Conservation (phyloP, 2,113 vertebrate species). For the Acanthochromis polyacanthus region DNA sequence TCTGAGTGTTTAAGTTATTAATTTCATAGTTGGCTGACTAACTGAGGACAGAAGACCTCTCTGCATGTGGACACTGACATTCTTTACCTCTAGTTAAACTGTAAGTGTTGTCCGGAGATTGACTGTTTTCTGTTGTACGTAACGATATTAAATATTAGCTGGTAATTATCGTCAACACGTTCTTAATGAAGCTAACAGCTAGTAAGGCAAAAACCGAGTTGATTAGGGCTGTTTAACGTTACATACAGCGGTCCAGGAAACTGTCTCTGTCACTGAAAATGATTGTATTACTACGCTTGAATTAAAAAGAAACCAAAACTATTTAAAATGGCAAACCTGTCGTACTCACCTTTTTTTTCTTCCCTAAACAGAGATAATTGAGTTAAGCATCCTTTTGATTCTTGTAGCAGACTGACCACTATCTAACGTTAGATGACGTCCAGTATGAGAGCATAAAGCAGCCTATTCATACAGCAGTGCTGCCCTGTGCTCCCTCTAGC, state of each 20-base stretch:
- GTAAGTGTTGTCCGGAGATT: neutral
- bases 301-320: neutral
- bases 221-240: neutral
- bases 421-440: slow-evolving; percentile 9
- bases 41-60: neutral
- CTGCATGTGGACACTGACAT: neutral
- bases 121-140: too few species aligned
- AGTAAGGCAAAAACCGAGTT: neutral
- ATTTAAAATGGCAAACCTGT: neutral
- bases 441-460: slow-evolving; percentile 23
- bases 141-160: neutral
- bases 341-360: slow-evolving; percentile 41
- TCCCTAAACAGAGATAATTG: neutral
- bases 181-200: neutral
- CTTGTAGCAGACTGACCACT: neutral
- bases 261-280: neutral
- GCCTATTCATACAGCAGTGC: slow-evolving; percentile 22
- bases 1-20: slow-evolving; percentile 36
- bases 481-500: slow-evolving; percentile 61
- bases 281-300: neutral
- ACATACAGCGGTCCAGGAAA: neutral
- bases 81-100: neutral
- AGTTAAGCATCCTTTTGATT: neutral
- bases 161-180: neutral
- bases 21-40: neutral